Conservation (phyloP, 2,113 vertebrate genomes). For the Mola mola region DNA sequence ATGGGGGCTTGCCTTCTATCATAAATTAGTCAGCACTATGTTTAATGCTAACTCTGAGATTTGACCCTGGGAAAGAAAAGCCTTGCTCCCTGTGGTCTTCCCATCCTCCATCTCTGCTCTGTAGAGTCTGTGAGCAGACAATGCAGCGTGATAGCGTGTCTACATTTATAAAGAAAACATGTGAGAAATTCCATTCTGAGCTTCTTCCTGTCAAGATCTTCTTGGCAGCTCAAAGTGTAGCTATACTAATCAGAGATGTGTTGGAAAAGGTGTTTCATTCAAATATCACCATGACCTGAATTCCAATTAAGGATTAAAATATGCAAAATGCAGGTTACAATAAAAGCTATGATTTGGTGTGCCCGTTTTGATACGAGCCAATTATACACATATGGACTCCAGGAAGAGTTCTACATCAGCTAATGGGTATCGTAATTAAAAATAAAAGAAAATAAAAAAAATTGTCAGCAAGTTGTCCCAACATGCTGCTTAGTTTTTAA, state of each 20-base stretch:
- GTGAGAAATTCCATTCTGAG: conserved; percentile 2
- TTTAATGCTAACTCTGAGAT: conserved; percentile 19
- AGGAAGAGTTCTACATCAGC: no score
- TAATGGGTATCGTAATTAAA: no score
- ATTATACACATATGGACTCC: conserved; percentile 11
- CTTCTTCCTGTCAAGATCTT: conserved; percentile 10
- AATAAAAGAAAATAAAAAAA: no score
- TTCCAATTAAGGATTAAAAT: conserved; percentile 32
- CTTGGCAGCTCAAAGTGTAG: conserved; percentile 14
- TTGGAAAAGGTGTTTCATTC: conserved; percentile 27
- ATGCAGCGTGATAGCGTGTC: neutral
- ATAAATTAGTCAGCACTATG: conserved; percentile 30
- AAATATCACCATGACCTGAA: conserved; percentile 8
- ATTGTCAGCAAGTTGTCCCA: conserved; percentile 1
- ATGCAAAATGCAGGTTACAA: conserved; percentile 22
- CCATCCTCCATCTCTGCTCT: conserved; percentile 15
- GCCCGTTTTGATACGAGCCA: conserved; percentile 19
- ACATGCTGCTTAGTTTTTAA: no score
- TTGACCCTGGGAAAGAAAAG: neutral
- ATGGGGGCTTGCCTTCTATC: neutral
- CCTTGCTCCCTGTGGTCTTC: no score
- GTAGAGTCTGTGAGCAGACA: neutral
- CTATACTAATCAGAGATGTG: conserved; percentile 3
- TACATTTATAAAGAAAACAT: conserved; percentile 7
- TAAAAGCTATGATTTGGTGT: conserved; percentile 29